Percentiles rank a stretch among this genome's conserved stretches.
Conservation (phyloP, 2,888 invertebrate species). For the Catonia carolina region DNA sequence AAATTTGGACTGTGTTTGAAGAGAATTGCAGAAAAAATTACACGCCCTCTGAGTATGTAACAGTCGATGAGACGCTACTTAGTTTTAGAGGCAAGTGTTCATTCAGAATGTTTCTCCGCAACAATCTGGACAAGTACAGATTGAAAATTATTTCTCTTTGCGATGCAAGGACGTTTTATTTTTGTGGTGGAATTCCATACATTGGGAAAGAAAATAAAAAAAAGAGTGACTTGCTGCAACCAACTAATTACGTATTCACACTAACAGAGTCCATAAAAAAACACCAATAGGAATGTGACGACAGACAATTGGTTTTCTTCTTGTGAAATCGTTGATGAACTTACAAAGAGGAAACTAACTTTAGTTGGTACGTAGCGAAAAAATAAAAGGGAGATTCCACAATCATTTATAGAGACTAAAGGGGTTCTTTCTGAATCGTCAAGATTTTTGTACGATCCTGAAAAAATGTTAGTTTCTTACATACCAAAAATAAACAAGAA, state of each 20-base stretch:
- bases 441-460: slow-evolving; percentile 28
- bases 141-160: slow-evolving; percentile 23
- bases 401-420: neutral
- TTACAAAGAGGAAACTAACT: neutral
- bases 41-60: slow-evolving; percentile 20
- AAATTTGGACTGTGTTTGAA: slow-evolving; percentile 10
- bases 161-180: slow-evolving; percentile 22
- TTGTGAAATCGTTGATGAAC: neutral
- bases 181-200: neutral
- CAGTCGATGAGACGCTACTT: slow-evolving; percentile 22
- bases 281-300: neutral
- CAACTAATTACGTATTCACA: neutral
- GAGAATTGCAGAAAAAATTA: slow-evolving; percentile 12
- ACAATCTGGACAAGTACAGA: slow-evolving; percentile 24
- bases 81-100: slow-evolving; percentile 23
- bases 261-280: neutral
- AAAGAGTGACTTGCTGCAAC: neutral
- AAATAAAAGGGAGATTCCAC: slow-evolving; percentile 5
- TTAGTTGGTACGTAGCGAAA: neutral
- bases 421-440: neutral
- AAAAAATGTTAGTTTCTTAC: slow-evolving; percentile 34
- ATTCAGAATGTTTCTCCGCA: slow-evolving; percentile 21
- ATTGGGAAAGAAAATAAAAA: neutral
- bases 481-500: slow-evolving; percentile 32
- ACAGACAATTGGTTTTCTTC: neutral